Conservation (phyloP, 2,888 invertebrate genomes). For the Podotricha telesiphe region DNA sequence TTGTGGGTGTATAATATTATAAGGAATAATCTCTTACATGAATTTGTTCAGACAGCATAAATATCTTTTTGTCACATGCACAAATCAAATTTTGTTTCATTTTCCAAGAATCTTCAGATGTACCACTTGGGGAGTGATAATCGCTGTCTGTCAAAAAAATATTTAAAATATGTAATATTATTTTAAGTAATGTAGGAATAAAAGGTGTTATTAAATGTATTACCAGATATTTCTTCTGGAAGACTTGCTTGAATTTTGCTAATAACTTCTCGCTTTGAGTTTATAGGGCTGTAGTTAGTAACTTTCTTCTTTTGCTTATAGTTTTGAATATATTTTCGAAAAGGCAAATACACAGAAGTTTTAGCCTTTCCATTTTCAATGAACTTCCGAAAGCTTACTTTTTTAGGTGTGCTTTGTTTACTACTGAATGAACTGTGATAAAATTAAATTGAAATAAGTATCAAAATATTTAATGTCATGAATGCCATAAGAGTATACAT, state of each 20-base stretch:
- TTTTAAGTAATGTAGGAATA: not conserved
- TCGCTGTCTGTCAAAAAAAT: constrained; percentile 66
- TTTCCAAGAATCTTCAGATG: constrained; percentile 79
- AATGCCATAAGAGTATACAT: not conserved
- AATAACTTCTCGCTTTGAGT: constrained; percentile 65
- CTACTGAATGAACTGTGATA: constrained; percentile 61
- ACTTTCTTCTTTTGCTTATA: constrained; percentile 72
- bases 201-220: constrained; percentile 1
- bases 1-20: not conserved
- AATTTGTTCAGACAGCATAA: constrained; percentile 76
- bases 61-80: constrained; percentile 78
- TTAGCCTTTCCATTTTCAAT: constrained; percentile 76
- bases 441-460: not conserved
- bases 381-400: constrained; percentile 74
- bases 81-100: constrained; percentile 77
- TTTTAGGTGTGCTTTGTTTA: constrained; percentile 74
- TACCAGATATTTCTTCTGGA: constrained; percentile 70
- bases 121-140: constrained; percentile 75
- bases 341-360: constrained; percentile 86
- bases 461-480: not conserved
- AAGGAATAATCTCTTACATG: constrained; percentile 58
- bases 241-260: constrained; percentile 66
- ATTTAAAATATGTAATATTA: constrained; percentile 3
- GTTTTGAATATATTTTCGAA: constrained; percentile 78
- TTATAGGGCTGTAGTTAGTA: constrained; percentile 69